Base-by-base conservation (phyloP, 1,140 invertebrate species). In the Drosophila repletoides region DNA sequence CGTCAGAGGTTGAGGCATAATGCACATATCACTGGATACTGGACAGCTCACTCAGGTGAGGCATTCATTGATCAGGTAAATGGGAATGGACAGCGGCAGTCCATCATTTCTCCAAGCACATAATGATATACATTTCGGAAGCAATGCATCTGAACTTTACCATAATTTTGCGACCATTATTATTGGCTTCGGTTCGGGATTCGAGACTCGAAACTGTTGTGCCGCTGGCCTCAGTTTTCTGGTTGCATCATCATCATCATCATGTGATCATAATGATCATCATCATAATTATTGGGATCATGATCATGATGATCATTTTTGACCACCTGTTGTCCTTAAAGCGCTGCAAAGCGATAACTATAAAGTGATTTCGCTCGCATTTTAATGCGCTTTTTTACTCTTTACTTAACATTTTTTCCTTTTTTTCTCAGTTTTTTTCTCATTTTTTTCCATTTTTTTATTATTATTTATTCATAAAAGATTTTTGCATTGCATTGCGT, bases 41-140 rank as follows among this genome's bases (percentile, higher is more conserved):
- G 24, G 26, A 59, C 52, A 34, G 43, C 52, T 38, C 26, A 58
- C 14, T 48, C 15, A 6, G 12, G 9, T 7, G 31, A 14, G 52
- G 10, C 15, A 12, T 15, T 9, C 46, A 72, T 55, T 66, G 43
- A 41, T 65, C 49, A 28, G 19, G 31, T 68, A 72, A 77, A 73
- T 73, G 76, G 63, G 56, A 70, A 34, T 65, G 58, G 76, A 69
- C 77, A 72, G 51, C 41, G 69, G 69, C 79, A 74, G 79, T 79
- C 71, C 74, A 75, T 84, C 79, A 84, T 84, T 79, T 84, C 63
- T 63, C 72, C 77, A 75, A 68, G 38, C 80, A 66, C 46, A 52
- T 84, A 84, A 84, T 84, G 67, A 84, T 84, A 84, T 86, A 84
- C 72, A 84, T 84, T 84, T 84, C 75, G 71, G 80, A 76, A 84